Evolutionary conservation across 2,113 vertebrate genomes (phyloP).

Genomic region (Callopanchax toddi): DNA sequence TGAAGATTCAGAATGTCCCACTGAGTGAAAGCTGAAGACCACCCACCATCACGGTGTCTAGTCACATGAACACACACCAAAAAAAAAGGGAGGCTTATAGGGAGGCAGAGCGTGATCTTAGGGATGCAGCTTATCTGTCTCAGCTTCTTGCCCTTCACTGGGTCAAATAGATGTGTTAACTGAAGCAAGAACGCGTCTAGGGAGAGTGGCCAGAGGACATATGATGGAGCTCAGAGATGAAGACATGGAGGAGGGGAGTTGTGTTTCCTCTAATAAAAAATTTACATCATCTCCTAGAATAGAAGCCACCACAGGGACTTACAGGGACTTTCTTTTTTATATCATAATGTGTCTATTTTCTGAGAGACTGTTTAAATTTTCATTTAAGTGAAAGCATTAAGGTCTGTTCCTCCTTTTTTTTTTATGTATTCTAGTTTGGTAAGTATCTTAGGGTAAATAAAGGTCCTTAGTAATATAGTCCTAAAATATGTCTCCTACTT

Average conservation of each 20-base stretch:
- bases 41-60: constrained; percentile 1
- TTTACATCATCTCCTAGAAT: constrained; percentile 43
- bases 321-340: constrained; percentile 9
- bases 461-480: too few species aligned
- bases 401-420: too few species aligned
- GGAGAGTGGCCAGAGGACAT: constrained; percentile 47
- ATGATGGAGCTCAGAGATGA: constrained; percentile 38
- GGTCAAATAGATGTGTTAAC: constrained; percentile 52
- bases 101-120: constrained; percentile 23
- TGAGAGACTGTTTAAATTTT: background rate
- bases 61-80: constrained; percentile 19
- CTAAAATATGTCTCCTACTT: constrained; percentile 18
- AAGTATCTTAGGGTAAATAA: too few species aligned
- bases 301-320: constrained; percentile 15
- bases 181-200: constrained; percentile 34
- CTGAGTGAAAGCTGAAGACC: constrained; percentile 29
- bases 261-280: constrained; percentile 65
- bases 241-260: constrained; percentile 30
- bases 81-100: constrained; percentile 16
- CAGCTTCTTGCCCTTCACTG: constrained; percentile 50
- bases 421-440: too few species aligned
- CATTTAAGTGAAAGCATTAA: background rate
- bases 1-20: constrained; percentile 8
- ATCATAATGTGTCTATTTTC: background rate
- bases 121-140: constrained; percentile 45